A percentile compares a stretch with the other conserved stretches of the same genome.
phyloP scores from a whole-genome alignment of 1,140 invertebrate species.

The Harpegnathos saltator region DNA sequence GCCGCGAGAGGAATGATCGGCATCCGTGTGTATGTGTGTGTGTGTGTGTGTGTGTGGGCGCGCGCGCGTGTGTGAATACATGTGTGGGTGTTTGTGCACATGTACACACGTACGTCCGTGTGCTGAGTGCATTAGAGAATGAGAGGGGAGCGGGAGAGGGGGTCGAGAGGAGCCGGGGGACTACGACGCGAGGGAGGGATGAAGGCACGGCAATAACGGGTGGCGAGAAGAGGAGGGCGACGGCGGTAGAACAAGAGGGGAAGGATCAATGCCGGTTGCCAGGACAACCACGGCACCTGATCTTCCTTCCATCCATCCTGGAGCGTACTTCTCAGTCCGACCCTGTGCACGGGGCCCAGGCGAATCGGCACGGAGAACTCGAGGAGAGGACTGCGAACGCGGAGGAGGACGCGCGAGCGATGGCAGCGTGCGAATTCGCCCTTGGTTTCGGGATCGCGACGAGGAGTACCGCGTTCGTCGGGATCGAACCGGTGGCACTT shows the following conservation, averaged over 20 bases:
- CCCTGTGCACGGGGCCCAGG: conserved; percentile 32
- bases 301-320: conserved; percentile 83
- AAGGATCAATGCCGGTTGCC: conserved; percentile 85
- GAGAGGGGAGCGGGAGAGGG: conserved; percentile 4
- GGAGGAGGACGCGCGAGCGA: not conserved
- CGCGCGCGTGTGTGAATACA: not conserved
- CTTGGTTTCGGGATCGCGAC: no score
- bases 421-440: no score
- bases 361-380: no score
- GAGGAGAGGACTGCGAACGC: not conserved
- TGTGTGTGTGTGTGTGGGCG: not conserved
- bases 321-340: conserved; percentile 75
- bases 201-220: conserved; percentile 62
- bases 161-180: conserved; percentile 28
- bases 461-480: no score
- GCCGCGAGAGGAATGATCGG: conserved; percentile 57
- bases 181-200: conserved; percentile 48
- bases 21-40: conserved; percentile 15
- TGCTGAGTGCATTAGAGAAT: conserved; percentile 39
- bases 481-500: no score
- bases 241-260: conserved; percentile 77
- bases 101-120: conserved; percentile 6
- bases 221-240: conserved; percentile 56
- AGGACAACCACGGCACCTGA: conserved; percentile 83
- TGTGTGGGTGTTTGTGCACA: conserved; percentile 6